A percentile compares a stretch with the other conserved stretches of the same genome.
These are phyloP conservation scores for Timema cristinae DNA, from an alignment of 2,888 invertebrate genomes.

Conservation along the genomic window DNA sequence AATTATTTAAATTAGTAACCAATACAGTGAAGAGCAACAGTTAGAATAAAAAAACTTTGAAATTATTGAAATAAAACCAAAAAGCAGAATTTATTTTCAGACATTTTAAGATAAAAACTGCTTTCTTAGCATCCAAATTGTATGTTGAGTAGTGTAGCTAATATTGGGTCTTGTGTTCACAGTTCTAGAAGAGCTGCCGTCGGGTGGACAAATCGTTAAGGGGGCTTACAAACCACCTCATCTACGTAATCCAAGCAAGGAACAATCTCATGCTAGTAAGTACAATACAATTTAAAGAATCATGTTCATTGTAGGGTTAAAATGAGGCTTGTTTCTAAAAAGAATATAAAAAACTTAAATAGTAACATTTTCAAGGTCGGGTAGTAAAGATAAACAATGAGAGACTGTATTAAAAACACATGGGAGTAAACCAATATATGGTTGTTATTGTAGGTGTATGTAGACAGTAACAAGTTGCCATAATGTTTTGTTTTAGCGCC, in stretches of 20 bases:
- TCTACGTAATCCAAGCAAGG: constrained; percentile 36
- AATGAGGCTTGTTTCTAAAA: no score
- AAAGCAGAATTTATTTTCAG: no score
- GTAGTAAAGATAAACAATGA: no score
- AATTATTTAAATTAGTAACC: no score
- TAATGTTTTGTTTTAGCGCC: constrained; percentile 23
- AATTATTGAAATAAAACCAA: no score
- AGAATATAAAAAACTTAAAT: no score
- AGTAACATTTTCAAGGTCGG: neutral
- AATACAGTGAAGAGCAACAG: no score
- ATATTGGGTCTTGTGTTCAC: neutral
- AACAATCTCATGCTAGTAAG: constrained; percentile 24
- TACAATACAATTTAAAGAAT: constrained; percentile 9
- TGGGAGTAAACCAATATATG: neutral
- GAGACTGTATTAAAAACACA: no score
- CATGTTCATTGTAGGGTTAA: neutral
- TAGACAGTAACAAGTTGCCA: neutral
- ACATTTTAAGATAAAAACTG: no score
- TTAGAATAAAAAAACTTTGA: no score
- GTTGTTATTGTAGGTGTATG: neutral
- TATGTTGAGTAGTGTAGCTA: no score
- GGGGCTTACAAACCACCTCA: constrained; percentile 41
- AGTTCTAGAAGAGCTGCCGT: constrained; percentile 18
- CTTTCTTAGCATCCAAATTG: no score
- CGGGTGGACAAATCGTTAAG: neutral